Base-by-base conservation (phyloP, 1,140 invertebrate species). In the Drosophila tristis region DNA sequence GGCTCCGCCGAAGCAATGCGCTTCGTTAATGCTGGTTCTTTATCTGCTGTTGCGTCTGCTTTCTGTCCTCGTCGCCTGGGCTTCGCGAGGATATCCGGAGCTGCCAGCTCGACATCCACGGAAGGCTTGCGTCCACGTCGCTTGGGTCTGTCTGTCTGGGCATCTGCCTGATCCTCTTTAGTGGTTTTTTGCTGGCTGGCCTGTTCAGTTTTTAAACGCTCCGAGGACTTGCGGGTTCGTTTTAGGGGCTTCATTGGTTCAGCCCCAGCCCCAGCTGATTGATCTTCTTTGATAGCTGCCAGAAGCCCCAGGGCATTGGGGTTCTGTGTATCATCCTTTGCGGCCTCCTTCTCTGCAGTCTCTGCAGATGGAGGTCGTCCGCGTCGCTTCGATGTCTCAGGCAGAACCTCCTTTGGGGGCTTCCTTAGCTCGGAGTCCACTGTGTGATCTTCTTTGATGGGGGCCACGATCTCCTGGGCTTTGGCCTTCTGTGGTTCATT, bases 101-200 rank as follows among this genome's bases (percentile, higher is more conserved):
- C 20, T 2, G 13, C 20, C 3, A 61, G 29, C 6, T 65, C 55
- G 6, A 47, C 29, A 16, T 60, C 56, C 1, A 49, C 23, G 4
- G 78, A 67, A 5, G 50, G 31, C 15, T 77, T 76, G 16, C 61
- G 67, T 13, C 25, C 64, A 1, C 66, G 51, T 31, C 63, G 60
- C n/a, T 54, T 84, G 0, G 60, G 63, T 26, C 35, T 68, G 6
- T 73, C 57, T 47, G 16, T 6, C 3, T 26, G 13, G 4, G 47
- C 25, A 13, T 58, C 55, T 9, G 42, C 0, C 2, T 15, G 31
- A 13, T 54, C 50, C 5, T 55, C 55, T 45, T 51, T 13, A 26
- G 15, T 4, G n/a, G 51, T 3, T 25, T 0, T 20, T 20, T 0
- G 25, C 25, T 50, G 16, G 11, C n/a, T 7, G 26, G 26, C 50